A percentile compares a stretch with the other conserved stretches of the same genome.
phyloP scores from a whole-genome alignment of 2,888 invertebrate genomes.

The Metallyticus violacea region DNA sequence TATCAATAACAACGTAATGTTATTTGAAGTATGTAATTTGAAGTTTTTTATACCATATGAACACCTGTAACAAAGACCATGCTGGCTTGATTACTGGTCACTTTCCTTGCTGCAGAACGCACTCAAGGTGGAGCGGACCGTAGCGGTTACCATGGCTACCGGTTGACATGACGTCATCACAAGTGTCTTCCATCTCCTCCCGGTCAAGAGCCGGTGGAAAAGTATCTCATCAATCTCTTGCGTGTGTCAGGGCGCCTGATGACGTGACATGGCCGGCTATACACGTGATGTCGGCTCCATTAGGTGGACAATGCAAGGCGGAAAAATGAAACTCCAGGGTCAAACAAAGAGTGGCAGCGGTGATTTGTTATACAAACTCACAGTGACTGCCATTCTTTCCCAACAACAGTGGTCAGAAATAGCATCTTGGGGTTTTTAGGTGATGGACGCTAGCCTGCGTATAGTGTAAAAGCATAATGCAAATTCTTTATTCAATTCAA shows the following conservation, averaged over 20 bases:
- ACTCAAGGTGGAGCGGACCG: neutral
- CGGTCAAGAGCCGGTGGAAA: neutral
- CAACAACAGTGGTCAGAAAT: too few species aligned
- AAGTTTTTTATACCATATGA: too few species aligned
- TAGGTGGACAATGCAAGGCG: neutral
- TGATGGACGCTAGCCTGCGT: too few species aligned
- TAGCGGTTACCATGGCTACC: neutral
- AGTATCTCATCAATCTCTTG: neutral
- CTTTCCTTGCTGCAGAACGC: neutral
- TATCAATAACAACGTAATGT: too few species aligned
- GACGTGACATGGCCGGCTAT: too few species aligned
- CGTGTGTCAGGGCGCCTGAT: neutral
- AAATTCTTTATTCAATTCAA: too few species aligned
- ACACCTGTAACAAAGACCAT: neutral
- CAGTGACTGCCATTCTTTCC: neutral
- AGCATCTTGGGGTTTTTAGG: too few species aligned
- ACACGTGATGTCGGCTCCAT: neutral
- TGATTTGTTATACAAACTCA: neutral
- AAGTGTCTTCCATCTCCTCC: too few species aligned
- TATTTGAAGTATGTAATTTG: too few species aligned
- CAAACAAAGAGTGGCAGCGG: neutral
- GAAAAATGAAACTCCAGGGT: neutral
- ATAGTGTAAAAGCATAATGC: too few species aligned
- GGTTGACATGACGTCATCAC: neutral
- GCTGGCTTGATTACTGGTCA: neutral